Evolutionary conservation across 37 sponge, comb jelly and placozoan genomes (phyloP).

Genomic region (Diacarnus erythraeanus): DNA sequence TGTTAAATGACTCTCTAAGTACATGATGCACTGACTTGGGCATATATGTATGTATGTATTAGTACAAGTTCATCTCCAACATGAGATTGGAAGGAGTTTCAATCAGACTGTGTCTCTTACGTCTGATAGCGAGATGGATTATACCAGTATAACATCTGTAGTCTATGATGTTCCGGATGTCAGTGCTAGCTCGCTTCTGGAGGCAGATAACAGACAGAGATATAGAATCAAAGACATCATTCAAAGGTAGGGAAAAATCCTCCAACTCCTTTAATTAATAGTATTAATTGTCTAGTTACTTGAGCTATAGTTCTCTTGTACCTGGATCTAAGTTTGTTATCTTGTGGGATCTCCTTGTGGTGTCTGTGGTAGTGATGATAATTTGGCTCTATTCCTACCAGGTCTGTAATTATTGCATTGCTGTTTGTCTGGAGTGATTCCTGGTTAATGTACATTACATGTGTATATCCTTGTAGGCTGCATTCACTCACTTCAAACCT

Average conservation of each 20-base stretch:
- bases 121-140: too few species aligned
- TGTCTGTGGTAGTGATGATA: slow-evolving; percentile 9
- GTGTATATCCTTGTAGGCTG: slow-evolving; percentile 55
- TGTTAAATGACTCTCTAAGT: too few species aligned
- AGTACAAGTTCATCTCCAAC: too few species aligned
- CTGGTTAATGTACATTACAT: not conserved
- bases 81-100: too few species aligned
- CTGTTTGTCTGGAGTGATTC: not conserved
- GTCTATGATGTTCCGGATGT: too few species aligned
- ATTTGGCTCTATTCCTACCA: slow-evolving; percentile 41
- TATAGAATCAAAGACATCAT: too few species aligned
- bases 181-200: too few species aligned
- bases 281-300: not conserved
- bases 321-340: slow-evolving; percentile 48
- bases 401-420: not conserved
- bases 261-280: not conserved
- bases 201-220: too few species aligned
- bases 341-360: slow-evolving; percentile 39
- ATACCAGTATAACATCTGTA: too few species aligned
- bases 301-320: slow-evolving; percentile 8
- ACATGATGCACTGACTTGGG: not conserved
- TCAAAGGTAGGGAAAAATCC: too few species aligned
- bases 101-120: too few species aligned
- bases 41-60: not conserved
- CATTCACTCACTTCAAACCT: slow-evolving; percentile 43